Evolutionary conservation across 2,888 invertebrate genomes (phyloP).

Genomic region (Lithosia quadra): DNA sequence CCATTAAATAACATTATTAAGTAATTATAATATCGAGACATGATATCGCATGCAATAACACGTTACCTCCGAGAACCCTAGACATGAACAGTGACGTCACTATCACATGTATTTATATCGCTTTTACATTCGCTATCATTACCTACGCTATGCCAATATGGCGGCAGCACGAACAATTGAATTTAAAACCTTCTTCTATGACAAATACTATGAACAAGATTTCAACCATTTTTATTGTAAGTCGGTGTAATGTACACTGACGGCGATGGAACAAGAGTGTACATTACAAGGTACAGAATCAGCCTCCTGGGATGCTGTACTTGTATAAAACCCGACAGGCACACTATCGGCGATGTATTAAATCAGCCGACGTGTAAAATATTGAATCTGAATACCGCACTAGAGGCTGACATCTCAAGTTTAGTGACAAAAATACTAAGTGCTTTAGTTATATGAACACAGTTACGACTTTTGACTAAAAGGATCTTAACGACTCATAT

Average conservation of each 20-base stretch:
- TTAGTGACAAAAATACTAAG: constrained; percentile 2
- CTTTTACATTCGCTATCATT: not conserved
- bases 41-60: not conserved
- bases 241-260: constrained; percentile 19
- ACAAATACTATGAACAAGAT: constrained; percentile 4
- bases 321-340: constrained; percentile 35
- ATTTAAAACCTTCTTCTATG: not conserved
- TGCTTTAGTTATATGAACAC: not conserved
- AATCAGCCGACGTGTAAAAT: constrained; percentile 44
- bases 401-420: constrained; percentile 9
- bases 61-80: not conserved
- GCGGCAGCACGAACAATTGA: not conserved
- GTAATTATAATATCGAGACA: not conserved
- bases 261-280: constrained; percentile 18
- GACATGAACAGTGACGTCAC: constrained; percentile 1
- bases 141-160: not conserved
- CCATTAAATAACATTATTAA: too few relatives aligned
- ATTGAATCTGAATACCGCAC: constrained; percentile 42
- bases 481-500: too few relatives aligned
- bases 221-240: not conserved
- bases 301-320: constrained; percentile 30
- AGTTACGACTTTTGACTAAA: not conserved
- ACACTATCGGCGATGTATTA: constrained; percentile 46
- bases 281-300: constrained; percentile 28
- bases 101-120: not conserved